phyloP scores from a whole-genome alignment of 2,888 invertebrate species.

The Eristalis pertinax region DNA sequence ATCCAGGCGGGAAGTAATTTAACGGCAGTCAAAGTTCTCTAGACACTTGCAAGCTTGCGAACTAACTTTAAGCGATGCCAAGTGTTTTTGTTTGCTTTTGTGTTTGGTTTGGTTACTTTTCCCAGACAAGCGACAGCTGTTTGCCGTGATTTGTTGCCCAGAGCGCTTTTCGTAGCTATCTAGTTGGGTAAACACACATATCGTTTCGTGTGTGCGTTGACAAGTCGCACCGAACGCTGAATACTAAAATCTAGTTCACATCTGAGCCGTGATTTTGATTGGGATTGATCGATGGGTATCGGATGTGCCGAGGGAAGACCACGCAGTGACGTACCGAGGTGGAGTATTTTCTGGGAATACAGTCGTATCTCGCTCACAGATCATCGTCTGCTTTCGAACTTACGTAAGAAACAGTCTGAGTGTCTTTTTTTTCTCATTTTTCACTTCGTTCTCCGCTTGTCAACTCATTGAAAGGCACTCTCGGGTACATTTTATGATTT shows the following conservation, averaged over 20 bases:
- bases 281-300: conserved; percentile 3
- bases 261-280: conserved; percentile 5
- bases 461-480: not conserved
- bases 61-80: conserved; percentile 9
- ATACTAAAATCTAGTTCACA: conserved; percentile 5
- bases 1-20: conserved; percentile 37
- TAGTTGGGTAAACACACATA: not conserved
- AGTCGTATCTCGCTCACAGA: not conserved
- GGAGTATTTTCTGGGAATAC: not conserved
- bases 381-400: conserved; percentile 1
- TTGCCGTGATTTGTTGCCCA: conserved; percentile 43
- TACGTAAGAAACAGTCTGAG: not conserved
- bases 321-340: not conserved
- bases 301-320: not conserved
- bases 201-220: conserved; percentile 10
- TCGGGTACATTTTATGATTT: not conserved
- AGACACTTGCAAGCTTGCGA: conserved; percentile 25
- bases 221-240: not conserved
- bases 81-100: conserved; percentile 23
- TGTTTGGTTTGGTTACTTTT: conserved; percentile 1
- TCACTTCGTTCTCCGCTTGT: not conserved
- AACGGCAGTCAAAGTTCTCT: conserved; percentile 16
- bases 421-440: not conserved
- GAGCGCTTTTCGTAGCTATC: conserved; percentile 3
- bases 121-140: conserved; percentile 51